Evolutionary conservation across 2,888 invertebrate genomes (phyloP).

Genomic region (Aphodius sticticus): DNA sequence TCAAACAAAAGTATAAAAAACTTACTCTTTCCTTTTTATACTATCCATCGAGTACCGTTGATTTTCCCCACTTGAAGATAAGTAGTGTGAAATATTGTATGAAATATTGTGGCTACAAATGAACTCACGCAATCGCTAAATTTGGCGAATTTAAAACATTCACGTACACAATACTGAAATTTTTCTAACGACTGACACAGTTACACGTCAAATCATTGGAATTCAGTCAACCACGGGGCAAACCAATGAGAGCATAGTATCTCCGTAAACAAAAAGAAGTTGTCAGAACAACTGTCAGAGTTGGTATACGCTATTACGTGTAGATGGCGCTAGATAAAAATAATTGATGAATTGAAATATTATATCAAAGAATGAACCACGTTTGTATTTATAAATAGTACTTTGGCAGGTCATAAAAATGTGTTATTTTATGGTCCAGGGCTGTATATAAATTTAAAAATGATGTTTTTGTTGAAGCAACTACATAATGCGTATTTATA

Average conservation of each 20-base stretch:
- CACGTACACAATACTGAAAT: background rate
- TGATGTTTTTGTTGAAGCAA: too few relatives aligned
- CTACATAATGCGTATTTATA: background rate
- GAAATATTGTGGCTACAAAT: background rate
- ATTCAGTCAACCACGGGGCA: background rate
- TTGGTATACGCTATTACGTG: too few relatives aligned
- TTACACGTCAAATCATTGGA: background rate
- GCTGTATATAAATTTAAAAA: too few relatives aligned
- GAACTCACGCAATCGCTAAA: background rate
- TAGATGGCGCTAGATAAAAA: too few relatives aligned
- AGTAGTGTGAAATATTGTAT: background rate
- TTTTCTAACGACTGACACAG: background rate
- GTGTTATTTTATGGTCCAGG: too few relatives aligned
- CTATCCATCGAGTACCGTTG: background rate
- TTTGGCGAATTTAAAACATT: background rate
- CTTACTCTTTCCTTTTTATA: background rate
- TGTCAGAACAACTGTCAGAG: background rate
- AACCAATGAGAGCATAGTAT: background rate
- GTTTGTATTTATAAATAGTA: too few relatives aligned
- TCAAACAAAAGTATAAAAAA: background rate
- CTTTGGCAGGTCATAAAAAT: too few relatives aligned
- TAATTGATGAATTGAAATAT: too few relatives aligned
- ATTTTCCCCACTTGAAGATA: background rate
- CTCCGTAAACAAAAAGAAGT: background rate
- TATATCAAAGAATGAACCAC: too few relatives aligned